phyloP scores from a whole-genome alignment of 2,888 invertebrate species.

The Agapostemon virescens region DNA sequence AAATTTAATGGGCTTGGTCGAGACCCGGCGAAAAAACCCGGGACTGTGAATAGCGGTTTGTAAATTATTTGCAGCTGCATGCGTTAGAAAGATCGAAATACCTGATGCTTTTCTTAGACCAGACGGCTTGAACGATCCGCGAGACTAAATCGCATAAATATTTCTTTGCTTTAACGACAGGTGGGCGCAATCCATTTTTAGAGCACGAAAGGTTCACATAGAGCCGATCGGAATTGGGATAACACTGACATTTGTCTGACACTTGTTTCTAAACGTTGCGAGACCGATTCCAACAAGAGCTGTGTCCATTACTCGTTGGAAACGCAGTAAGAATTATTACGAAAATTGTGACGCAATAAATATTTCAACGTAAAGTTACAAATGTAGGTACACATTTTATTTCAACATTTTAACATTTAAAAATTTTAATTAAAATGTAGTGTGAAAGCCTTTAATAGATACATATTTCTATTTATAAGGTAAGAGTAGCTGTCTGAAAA shows the following conservation, averaged over 20 bases:
- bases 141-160: conserved; percentile 33
- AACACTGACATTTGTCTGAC: neutral
- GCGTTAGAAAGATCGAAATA: conserved; percentile 48
- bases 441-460: neutral
- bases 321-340: no score
- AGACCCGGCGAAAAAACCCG: neutral
- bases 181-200: neutral
- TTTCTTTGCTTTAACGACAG: conserved; percentile 3
- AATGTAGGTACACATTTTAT: no score
- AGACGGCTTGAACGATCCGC: conserved; percentile 19
- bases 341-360: no score
- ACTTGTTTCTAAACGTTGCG: neutral
- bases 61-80: conserved; percentile 49
- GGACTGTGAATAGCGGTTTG: neutral
- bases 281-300: neutral
- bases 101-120: conserved; percentile 46
- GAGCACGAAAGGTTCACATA: neutral
- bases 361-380: no score
- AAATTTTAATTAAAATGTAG: neutral
- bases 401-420: no score
- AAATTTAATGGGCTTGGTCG: conserved; percentile 27
- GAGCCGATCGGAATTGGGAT: neutral
- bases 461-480: neutral
- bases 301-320: neutral
- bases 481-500: neutral